Evolutionary conservation across 1,140 invertebrate genomes (phyloP).

Genomic region (Drosophila varians): DNA sequence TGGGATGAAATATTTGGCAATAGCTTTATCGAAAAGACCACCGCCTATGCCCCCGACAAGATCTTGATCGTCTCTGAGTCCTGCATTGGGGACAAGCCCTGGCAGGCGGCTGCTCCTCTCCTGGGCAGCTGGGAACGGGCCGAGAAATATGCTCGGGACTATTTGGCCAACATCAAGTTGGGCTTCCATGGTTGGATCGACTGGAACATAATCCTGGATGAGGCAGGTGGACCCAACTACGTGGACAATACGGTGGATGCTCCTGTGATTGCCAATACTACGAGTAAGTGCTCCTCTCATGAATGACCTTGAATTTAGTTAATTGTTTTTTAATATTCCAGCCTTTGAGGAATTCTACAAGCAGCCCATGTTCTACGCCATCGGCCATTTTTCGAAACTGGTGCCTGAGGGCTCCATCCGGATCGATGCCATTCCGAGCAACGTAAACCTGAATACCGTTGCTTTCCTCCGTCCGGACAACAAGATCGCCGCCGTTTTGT

Average conservation of each 20-base stretch:
- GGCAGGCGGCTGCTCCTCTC: slow-evolving; percentile 64
- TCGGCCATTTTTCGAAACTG: slow-evolving; percentile 95
- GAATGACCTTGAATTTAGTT: neutral
- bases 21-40: slow-evolving; percentile 85
- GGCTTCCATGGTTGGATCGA: slow-evolving; percentile 92
- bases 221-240: slow-evolving; percentile 92
- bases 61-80: slow-evolving; percentile 92
- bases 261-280: slow-evolving; percentile 89
- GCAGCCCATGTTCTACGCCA: slow-evolving; percentile 94
- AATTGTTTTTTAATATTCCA: slow-evolving; percentile 10
- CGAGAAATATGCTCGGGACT: slow-evolving; percentile 85
- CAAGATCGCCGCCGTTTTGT: slow-evolving; percentile 85
- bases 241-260: slow-evolving; percentile 90
- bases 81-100: slow-evolving; percentile 86
- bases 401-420: slow-evolving; percentile 87
- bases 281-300: slow-evolving; percentile 43
- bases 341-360: slow-evolving; percentile 90
- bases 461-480: slow-evolving; percentile 86
- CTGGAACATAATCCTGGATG: slow-evolving; percentile 93
- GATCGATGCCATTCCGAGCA: slow-evolving; percentile 72
- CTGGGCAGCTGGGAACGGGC: slow-evolving; percentile 91
- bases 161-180: slow-evolving; percentile 88
- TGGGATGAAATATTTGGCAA: slow-evolving; percentile 86
- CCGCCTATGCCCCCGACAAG: slow-evolving; percentile 87
- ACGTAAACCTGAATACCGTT: slow-evolving; percentile 73